These are phyloP conservation scores for Centruroides sculpturatus DNA, from an alignment of 1,140 invertebrate genomes.

Conservation along the genomic window DNA sequence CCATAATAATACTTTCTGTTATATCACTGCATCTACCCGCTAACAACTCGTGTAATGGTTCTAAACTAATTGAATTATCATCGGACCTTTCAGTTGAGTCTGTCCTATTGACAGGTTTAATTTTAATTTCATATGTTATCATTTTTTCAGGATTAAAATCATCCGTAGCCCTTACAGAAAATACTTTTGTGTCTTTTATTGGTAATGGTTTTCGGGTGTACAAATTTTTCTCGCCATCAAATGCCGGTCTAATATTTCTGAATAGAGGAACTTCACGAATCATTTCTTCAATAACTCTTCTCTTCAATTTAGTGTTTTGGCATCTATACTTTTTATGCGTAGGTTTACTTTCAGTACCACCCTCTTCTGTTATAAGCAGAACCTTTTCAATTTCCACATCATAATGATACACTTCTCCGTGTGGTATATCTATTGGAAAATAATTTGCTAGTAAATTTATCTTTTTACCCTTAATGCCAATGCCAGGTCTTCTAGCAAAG, in stretches of 20 bases:
- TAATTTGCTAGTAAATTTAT: slow-evolving; percentile 7
- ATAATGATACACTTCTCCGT: slow-evolving; percentile 8
- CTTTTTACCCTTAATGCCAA: not conserved
- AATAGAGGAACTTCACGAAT: not conserved
- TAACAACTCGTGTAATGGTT: slow-evolving; percentile 5
- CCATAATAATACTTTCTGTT: slow-evolving; percentile 4
- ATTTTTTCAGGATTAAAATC: not conserved
- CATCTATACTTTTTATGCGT: slow-evolving; percentile 1
- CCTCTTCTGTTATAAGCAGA: not conserved
- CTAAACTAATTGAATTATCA: slow-evolving; percentile 1
- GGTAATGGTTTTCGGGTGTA: not conserved
- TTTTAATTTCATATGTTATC: slow-evolving; percentile 2
- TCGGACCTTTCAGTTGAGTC: not conserved
- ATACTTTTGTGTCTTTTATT: not conserved
- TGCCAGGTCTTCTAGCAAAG: not conserved
- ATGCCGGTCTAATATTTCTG: not conserved
- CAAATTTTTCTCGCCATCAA: slow-evolving; percentile 9
- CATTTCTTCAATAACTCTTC: slow-evolving; percentile 2
- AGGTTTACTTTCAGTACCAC: too few relatives aligned
- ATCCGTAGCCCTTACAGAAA: not conserved
- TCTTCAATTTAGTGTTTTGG: not conserved
- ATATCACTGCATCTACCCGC: not conserved
- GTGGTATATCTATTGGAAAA: slow-evolving; percentile 2
- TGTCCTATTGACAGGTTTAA: slow-evolving; percentile 7
- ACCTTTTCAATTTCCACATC: slow-evolving; percentile 6